Base-by-base conservation (phyloP, 2,797 vertebrate genomes). In the Pantherophis alleghaniensis region DNA sequence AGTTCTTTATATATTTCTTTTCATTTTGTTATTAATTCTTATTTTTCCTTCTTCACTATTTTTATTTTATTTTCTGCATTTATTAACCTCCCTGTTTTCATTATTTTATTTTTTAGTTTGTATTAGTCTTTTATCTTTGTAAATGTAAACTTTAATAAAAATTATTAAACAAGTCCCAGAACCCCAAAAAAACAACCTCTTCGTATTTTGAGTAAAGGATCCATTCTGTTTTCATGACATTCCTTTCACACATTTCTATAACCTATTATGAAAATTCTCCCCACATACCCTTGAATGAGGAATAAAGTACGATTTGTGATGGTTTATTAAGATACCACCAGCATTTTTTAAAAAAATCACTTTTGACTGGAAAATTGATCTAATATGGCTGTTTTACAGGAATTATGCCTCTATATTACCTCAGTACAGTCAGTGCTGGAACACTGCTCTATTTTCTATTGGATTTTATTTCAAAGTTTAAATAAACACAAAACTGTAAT, bases 391-490 rank as follows among this genome's bases (percentile, higher is more conserved):
- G 93, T 88, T 96, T 94, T 92, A 89, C 57, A 94, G 91, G 60
- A 87, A 92, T 93, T 95, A 93, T 55, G 92, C 86, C 86, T 94
- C 1, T 91, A 89, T 95, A 93, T 94, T 94, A 93, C 95, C 93
- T 91, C 92, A 95, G 93, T 5, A 91, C 90, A 1, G 28, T 47
- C 47, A 94, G 74, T 0, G 0, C 93, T 95, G 92, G 90, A 94
- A 93, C 88, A 90, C 57, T 0, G 5, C 91, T 96, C 90, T 74
- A 32, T 92, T 93, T 95, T 88, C 93, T 96, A 96, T 96, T 96
- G 92, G 93, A 94, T 95, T 88, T 90, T 96, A 96, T 94, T 96
- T 96, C 92, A 95, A 95, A 97, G 93, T 96, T 95, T 95, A 93
- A 94, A 93, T 94, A 91, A 94, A 95, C 55, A 86, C 32, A 92